These are phyloP conservation scores for Acipenser ruthenus DNA, from an alignment of 2,797 vertebrate species.

Conservation along the genomic window DNA sequence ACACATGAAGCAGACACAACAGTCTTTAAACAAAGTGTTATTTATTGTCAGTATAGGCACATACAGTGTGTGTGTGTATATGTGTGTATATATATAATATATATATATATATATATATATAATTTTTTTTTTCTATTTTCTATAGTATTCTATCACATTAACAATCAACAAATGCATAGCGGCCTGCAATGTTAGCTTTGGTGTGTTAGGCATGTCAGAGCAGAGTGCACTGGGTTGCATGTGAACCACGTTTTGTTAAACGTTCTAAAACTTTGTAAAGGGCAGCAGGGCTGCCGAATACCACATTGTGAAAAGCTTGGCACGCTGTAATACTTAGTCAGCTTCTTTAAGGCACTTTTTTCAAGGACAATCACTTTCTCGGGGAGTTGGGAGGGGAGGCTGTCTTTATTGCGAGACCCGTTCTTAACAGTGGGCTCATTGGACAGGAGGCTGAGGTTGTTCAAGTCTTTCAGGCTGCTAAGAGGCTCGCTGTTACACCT, in stretches of 20 bases:
- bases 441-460: slow-evolving; percentile 34
- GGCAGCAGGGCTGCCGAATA: slow-evolving; percentile 73
- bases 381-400: slow-evolving; percentile 54
- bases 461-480: slow-evolving; percentile 33
- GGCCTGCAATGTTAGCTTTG: slow-evolving; percentile 14
- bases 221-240: slow-evolving; percentile 41
- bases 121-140: background rate
- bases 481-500: slow-evolving; percentile 78
- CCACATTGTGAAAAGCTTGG: slow-evolving; percentile 79
- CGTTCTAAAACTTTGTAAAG: slow-evolving; percentile 57
- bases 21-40: too few species aligned
- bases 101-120: slow-evolving; percentile 1
- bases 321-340: slow-evolving; percentile 87
- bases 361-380: slow-evolving; percentile 62
- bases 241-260: slow-evolving; percentile 39
- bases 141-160: background rate
- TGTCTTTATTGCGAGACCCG: slow-evolving; percentile 27
- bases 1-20: too few species aligned
- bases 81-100: background rate
- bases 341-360: slow-evolving; percentile 71
- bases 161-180: background rate
- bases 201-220: slow-evolving; percentile 19
- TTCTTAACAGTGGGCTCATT: slow-evolving; percentile 32
- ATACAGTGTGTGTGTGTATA: too few species aligned
- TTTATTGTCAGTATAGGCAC: too few species aligned